Conservation (phyloP, 2,888 invertebrate genomes). For the Cynaeus angustus region DNA sequence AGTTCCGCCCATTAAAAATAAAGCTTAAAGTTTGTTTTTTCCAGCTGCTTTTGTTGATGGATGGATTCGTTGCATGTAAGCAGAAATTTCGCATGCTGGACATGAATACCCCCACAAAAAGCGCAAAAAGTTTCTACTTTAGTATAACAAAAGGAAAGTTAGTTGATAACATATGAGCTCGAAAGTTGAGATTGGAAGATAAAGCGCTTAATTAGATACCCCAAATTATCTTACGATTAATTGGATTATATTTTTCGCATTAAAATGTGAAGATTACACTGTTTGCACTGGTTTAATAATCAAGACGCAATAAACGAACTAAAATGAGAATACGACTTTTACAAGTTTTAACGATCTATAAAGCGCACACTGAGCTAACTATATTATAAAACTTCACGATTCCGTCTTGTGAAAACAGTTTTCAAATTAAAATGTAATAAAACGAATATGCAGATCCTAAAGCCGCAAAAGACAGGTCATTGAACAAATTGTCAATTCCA, state of each 20-base stretch:
- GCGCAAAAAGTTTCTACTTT: background rate
- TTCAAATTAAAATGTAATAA: conserved; percentile 45
- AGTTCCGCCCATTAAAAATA: conserved; percentile 9
- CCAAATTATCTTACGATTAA: background rate
- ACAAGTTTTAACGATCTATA: conserved; percentile 22
- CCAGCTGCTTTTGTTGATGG: background rate
- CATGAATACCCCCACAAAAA: too few species aligned
- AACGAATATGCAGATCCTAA: conserved; percentile 46
- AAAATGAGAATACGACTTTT: conserved; percentile 2
- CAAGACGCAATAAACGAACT: conserved; percentile 3
- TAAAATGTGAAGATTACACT: background rate
- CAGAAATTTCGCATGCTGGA: background rate
- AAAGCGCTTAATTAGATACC: too few species aligned
- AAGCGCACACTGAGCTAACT: conserved; percentile 7
- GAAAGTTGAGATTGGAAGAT: too few species aligned
- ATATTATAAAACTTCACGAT: conserved; percentile 5
- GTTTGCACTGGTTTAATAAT: background rate
- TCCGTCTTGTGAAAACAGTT: conserved; percentile 15
- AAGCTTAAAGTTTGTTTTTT: conserved; percentile 9
- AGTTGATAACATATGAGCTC: too few species aligned
- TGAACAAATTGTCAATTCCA: conserved; percentile 52
- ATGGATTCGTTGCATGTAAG: conserved; percentile 4
- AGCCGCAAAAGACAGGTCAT: conserved; percentile 47
- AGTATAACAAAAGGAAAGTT: background rate
- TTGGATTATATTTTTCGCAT: too few species aligned